These are phyloP conservation scores for Cyrtonyx montezumae DNA, from an alignment of 2,113 vertebrate species.

Conservation along the genomic window DNA sequence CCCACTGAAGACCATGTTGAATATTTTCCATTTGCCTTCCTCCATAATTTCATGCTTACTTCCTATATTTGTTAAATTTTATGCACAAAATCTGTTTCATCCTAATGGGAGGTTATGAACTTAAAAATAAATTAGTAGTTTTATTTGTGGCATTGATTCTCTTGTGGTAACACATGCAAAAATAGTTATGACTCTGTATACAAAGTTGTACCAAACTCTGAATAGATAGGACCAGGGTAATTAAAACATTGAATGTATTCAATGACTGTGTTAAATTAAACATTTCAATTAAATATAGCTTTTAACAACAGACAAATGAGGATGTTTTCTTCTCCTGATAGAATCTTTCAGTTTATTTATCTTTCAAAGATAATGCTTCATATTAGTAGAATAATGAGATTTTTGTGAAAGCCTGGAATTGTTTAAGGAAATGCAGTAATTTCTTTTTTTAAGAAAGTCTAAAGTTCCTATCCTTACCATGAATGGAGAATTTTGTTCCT, in stretches of 20 bases:
- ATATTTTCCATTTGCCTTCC: not conserved
- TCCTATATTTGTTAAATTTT: conserved; percentile 3
- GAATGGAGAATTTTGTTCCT: not conserved
- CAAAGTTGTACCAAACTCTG: not conserved
- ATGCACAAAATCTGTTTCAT: not conserved
- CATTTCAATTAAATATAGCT: not conserved
- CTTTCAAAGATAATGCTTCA: not conserved
- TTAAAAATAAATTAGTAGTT: not conserved
- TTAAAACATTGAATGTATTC: not conserved
- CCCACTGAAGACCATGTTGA: not conserved
- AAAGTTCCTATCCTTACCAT: not conserved
- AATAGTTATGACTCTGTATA: not conserved
- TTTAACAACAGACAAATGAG: not conserved
- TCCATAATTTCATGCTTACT: not conserved
- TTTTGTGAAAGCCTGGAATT: not conserved
- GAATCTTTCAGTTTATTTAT: not conserved
- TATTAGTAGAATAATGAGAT: not conserved
- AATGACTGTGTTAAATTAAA: conserved; percentile 8
- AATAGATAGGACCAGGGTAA: not conserved
- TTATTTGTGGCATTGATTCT: conserved; percentile 13
- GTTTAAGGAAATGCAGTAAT: not conserved
- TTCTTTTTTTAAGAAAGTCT: not conserved
- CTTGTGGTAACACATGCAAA: not conserved
- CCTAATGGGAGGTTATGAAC: not conserved
- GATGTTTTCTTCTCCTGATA: not conserved